Evolutionary conservation across 2,888 invertebrate genomes (phyloP), one percentile per base, ranked within the genome.

Genomic region (Agrochola lychnidis): DNA sequence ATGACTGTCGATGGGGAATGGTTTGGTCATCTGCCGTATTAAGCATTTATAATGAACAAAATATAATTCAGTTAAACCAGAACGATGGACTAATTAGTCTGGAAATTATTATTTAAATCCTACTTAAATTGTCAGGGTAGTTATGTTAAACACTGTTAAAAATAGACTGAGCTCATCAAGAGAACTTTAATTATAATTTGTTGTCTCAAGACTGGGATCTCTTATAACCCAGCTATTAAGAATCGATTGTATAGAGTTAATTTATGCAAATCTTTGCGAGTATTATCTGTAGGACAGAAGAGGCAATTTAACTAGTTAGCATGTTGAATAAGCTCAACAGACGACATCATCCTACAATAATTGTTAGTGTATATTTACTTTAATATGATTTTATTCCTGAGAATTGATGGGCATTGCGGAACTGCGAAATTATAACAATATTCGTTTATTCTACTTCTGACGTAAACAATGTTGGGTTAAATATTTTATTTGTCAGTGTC

Each of bases 181-280:
- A 62, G 30, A 56, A 66, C 62, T 81, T 76, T 70, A 59, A 84
- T 63, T 70, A 77, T 70, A 61, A 70, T 77, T 66, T 61, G 36
- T 66, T 61, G 67, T 71, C 71, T 72, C 62, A 70, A 57, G 42
- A 57, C 51, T 56, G n/a, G 57, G 63, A 45, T 59, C 51, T 68
- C 36, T 71, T 66, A 61, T 63, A 79, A 67, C 64, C 12, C 67
- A 71, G 70, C 67, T 63, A 76, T 76, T 84, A 70, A 70, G n/a
- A 62, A 85, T 76, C 82, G 70, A 85, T 85, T 74, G 86, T 77
- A 40, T 64, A 36, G 53, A 72, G 53, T 72, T 74, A 72, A 85
- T 82, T 85, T 85, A 83, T 83, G 83, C 69, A 77, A 83, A 83
- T 83, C 73, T 82, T 83, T 70, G 82, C 62, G 72, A 74, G 66